Evolutionary conservation across 2,888 invertebrate species (phyloP), one percentile per base, ranked within the genome.

Genomic region (Deilephila porcellus): DNA sequence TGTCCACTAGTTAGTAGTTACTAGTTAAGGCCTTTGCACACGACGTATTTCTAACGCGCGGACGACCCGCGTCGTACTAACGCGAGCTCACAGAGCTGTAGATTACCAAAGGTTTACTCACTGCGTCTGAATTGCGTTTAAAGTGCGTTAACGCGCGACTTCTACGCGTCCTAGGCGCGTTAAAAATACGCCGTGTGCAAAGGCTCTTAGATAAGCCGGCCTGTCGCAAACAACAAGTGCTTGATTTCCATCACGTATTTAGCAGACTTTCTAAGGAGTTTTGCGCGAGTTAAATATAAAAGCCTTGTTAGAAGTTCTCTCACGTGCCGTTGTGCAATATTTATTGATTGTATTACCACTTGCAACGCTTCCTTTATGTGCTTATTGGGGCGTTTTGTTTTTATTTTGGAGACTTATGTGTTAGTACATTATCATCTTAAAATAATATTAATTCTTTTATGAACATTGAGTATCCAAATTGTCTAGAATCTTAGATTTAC

Each of bases 201-300:
- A 25, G 25, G 25, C 25, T 25, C 25, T 25, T 25, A 81, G 77
- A 78, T 80, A 80, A 80, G 74, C 73, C n/a, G 56, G 72, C 45
- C 71, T 52, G 59, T 72, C 73, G 75, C 76, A 78, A 77, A 73
- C 73, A 17, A 1, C 56, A 56, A 53, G 70, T 77, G 77, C 76
- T 80, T 82, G 79, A 85, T 89, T 89, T 89, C 84, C 80, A 86
- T 86, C 90, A 90, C 90, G 90, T 90, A 84, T 82, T 82, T 79
- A 76, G 78, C 79, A 75, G 78, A 85, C 90, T 90, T 90, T 90
- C 90, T 88, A 85, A 82, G 84, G 85, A 76, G 76, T 76, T 37
- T 77, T 74, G 73, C 81, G 81, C 81, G 77, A 76, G 75, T 75
- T 76, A 80, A 80, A 81, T 82, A 80, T 73, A 78, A 82, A 85